phyloP scores from a whole-genome alignment of 2,888 invertebrate species.

The Dioctria rufipes region DNA sequence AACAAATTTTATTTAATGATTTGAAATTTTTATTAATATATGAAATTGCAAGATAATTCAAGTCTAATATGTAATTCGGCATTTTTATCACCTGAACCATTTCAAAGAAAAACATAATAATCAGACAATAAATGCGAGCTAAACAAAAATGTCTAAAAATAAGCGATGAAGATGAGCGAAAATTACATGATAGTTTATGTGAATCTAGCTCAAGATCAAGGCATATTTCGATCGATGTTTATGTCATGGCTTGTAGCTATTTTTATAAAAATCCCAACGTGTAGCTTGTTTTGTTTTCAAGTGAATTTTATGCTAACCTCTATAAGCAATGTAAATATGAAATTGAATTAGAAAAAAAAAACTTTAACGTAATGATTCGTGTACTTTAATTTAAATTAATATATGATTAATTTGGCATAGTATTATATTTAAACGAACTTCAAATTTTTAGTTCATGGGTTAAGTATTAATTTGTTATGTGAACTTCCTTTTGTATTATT shows the following conservation, averaged over 20 bases:
- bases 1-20: too few relatives aligned
- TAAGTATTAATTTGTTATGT: too few relatives aligned
- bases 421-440: too few relatives aligned
- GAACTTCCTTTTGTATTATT: too few relatives aligned
- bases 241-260: slow-evolving; percentile 3
- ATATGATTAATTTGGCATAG: not conserved
- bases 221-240: slow-evolving; percentile 8
- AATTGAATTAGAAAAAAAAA: too few relatives aligned
- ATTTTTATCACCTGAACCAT: too few relatives aligned
- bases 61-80: too few relatives aligned
- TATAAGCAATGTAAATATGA: too few relatives aligned
- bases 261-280: not conserved
- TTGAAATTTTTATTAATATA: too few relatives aligned
- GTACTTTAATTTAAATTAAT: not conserved
- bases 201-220: slow-evolving; percentile 39
- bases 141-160: not conserved
- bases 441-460: too few relatives aligned
- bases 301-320: not conserved
- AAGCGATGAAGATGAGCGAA: not conserved
- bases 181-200: not conserved
- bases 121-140: not conserved
- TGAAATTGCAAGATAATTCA: too few relatives aligned
- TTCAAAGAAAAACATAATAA: not conserved
- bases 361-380: too few relatives aligned
- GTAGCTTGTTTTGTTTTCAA: not conserved